Base-by-base conservation (phyloP, 2,113 vertebrate species). In the Brachyistius frenatus region DNA sequence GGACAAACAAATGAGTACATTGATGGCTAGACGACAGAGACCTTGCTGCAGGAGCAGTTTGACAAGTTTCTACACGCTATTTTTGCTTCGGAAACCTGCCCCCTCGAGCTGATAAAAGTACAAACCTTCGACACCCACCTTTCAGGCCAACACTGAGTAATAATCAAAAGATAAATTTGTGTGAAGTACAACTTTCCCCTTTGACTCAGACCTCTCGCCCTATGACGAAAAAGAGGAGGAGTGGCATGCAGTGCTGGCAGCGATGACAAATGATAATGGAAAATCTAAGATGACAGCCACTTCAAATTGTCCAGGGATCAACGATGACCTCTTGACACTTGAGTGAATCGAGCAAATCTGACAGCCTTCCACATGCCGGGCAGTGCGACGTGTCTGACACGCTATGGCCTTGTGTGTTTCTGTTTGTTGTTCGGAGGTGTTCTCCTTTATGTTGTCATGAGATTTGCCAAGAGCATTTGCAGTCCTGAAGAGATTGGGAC, bases 251-350 rank as follows among this genome's bases (percentile, higher is more conserved):
- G 32, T 5, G n/a, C 7, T 50, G 74, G 72, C 55, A 30, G 50
- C 10, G 6, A 35, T 72, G 78, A 82, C 83, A 67, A 80, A 83
- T 41, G 86, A 81, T 85, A 66, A 81, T 63, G 14, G 72, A 23
- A 82, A 87, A 90, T 78, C 50, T 47, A 82, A 89, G 70, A 63
- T 7, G 85, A 84, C 89, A 83, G 74, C 74, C 80, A 53, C 76
- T 66, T 75, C 67, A 62, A 83, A 82, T 81, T 57, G 73, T 65
- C 73, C 5, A 7, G 67, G 73, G 76, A 86, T 77, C 76, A 62
- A 46, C 76, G 10, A 15, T 78, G 85, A 91, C 81, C 85, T 47
- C 61, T 54, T 57, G 86, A 86, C 79, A 70, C 71, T 60, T 67
- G 1, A 69, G 72, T 10, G 2, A 84, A 84, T 72, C 4, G 50